Evolutionary conservation across 2,797 vertebrate genomes (phyloP), one percentile per base, ranked within the genome.

Genomic region (Aselliscus stoliczkanus): DNA sequence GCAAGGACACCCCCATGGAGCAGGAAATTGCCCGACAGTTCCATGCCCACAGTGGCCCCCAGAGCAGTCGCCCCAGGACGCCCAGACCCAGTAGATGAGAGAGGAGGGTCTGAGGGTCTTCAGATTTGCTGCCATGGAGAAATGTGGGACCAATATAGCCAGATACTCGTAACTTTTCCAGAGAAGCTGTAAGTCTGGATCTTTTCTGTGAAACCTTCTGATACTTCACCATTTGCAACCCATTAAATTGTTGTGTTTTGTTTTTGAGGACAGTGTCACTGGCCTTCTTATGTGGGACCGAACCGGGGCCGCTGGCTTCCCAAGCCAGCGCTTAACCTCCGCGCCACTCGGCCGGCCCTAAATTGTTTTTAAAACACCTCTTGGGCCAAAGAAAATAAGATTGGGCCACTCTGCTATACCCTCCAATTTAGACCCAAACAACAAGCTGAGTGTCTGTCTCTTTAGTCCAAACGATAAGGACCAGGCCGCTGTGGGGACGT

Each of bases 311-410:
- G n/a, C n/a, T n/a, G n/a, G n/a, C n/a, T n/a, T n/a, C n/a, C n/a
- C n/a, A n/a, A n/a, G n/a, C n/a, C n/a, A n/a, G n/a, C n/a, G n/a
- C n/a, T n/a, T n/a, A n/a, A n/a, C n/a, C n/a, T n/a, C n/a, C n/a
- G n/a, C n/a, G n/a, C n/a, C n/a, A n/a, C n/a, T n/a, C n/a, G n/a
- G n/a, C n/a, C n/a, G n/a, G n/a, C n/a, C n/a, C n/a, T n/a, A n/a
- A n/a, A n/a, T 88, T 90, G 60, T 60, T 87, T 77, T 52, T 58
- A 96, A 92, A 93, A 37, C 27, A 23, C 90, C 65, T 60, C 37
- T 9, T 4, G 14, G 77, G 20, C 62, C 65, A 81, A 76, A 75
- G 42, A 79, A 90, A 85, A n/a, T 77, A 52, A 82, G 29, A 54
- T 27, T 18, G 23, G 64, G 76, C 15, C 21, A 47, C 47, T 17